phyloP scores from a whole-genome alignment of 1,140 invertebrate genomes.

The Danaus melanippus region DNA sequence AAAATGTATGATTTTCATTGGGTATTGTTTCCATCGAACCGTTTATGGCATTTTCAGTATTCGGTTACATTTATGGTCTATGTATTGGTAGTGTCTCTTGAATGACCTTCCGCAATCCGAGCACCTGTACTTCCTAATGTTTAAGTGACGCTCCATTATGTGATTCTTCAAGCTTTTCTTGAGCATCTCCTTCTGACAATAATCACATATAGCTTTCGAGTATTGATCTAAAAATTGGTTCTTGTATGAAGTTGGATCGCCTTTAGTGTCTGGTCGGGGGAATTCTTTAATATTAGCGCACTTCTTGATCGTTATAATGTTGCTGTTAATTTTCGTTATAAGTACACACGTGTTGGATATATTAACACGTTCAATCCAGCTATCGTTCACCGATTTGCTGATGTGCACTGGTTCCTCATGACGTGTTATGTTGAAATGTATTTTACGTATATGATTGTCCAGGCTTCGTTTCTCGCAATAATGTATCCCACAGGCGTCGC shows the following conservation, averaged over 20 bases:
- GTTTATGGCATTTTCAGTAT: background rate
- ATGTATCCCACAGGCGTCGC: constrained; percentile 27
- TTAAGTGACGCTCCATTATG: constrained; percentile 41
- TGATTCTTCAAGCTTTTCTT: constrained; percentile 47
- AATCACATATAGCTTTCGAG: constrained; percentile 45
- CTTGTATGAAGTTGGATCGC: constrained; percentile 2
- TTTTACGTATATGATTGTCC: constrained; percentile 36
- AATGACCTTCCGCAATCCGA: constrained; percentile 26
- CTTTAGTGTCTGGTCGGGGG: constrained; percentile 3
- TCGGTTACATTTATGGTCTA: constrained; percentile 34
- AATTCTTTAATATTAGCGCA: constrained; percentile 14
- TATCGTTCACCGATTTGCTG: constrained; percentile 38
- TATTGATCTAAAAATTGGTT: constrained; percentile 19
- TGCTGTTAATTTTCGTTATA: constrained; percentile 48
- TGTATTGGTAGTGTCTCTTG: constrained; percentile 33
- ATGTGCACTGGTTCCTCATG: constrained; percentile 17
- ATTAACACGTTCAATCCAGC: constrained; percentile 40
- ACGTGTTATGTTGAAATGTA: constrained; percentile 32
- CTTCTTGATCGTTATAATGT: constrained; percentile 39
- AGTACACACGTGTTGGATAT: constrained; percentile 32
- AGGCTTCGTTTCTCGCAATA: constrained; percentile 39
- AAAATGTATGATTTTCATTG: no score
- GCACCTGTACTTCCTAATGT: constrained; percentile 36
- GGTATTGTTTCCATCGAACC: no score
- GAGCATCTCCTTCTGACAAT: constrained; percentile 51